phyloP scores from a whole-genome alignment of 2,888 invertebrate species.

The Pseudococcus longispinus region DNA sequence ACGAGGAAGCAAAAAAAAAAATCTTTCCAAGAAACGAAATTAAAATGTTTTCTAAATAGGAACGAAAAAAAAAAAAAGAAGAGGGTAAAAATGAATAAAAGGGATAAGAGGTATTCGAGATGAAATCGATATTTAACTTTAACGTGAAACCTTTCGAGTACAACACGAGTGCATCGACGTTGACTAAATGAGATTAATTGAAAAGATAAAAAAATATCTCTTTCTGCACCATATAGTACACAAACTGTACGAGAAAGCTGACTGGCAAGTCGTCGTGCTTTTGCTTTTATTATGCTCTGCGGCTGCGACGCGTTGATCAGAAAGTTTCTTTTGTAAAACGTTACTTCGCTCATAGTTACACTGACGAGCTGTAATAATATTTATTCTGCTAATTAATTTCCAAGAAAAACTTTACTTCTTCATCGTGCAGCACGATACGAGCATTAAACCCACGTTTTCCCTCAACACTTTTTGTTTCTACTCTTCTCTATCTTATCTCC shows the following conservation, averaged over 20 bases:
- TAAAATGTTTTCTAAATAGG: neutral
- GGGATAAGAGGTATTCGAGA: neutral
- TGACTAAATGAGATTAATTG: constrained; percentile 31
- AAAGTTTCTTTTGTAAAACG: neutral
- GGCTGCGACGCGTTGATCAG: neutral
- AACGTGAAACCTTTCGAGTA: constrained; percentile 12
- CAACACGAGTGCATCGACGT: constrained; percentile 24
- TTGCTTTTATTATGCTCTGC: neutral
- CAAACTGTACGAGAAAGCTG: neutral
- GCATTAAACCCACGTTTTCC: neutral
- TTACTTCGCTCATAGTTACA: neutral
- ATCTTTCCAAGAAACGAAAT: neutral
- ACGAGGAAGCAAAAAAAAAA: neutral
- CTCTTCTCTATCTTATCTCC: too few species aligned
- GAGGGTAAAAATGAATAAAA: neutral
- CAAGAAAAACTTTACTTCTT: constrained; percentile 13
- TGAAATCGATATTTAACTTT: constrained; percentile 19
- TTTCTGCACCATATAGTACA: neutral
- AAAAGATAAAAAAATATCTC: constrained; percentile 28
- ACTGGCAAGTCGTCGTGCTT: neutral
- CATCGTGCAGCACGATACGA: neutral
- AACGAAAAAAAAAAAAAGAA: neutral
- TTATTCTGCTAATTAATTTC: constrained; percentile 24
- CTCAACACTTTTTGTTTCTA: neutral
- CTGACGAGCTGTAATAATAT: constrained; percentile 15